Evolutionary conservation across 2,888 invertebrate genomes (phyloP), one percentile per base, ranked within the genome.

Genomic region (Ariolimax columbianus): DNA sequence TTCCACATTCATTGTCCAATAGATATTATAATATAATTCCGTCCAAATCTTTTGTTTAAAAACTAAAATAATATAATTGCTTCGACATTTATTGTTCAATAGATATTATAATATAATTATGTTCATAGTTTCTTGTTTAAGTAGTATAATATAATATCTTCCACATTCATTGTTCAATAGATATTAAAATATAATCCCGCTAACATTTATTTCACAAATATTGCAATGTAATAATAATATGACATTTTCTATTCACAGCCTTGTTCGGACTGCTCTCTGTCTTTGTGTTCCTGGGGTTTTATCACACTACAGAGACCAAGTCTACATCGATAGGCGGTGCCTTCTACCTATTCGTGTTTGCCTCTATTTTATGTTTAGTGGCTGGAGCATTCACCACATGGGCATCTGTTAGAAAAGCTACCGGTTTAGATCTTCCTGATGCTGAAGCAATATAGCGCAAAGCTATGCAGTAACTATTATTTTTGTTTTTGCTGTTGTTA

Each of bases 341-440:
- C 36, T 87, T 87, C 81, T 55, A 75, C 30, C 33, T 83, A n/a
- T 84, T 84, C 11, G 72, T 88, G 6, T 38, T 86, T 6, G 86
- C 85, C 1, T 75, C 73, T 43, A 23, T 88, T 33, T 14, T 86
- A 47, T 83, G 83, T 43, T 72, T 87, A 14, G 82, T 77, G n/a
- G 88, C 88, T 30, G 84, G 86, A 11, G 81, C 47, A 36, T 79
- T 88, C 55, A 88, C 88, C 3, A 87, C 86, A 26, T 75, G 84
- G 86, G 88, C 88, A 2, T 77, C 87, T 47, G 82, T 87, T 30
- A 78, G 81, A 72, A 87, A 88, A 73, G 88, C 86, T 59, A 6
- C n/a, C 9, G 47, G 33, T 33, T 26, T 51, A 23, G 30, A 40
- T 1, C 9, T 51, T 75, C 17, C 75, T 30, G 17, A 30, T 2